A percentile compares a stretch with the other conserved stretches of the same genome.
Conservation (phyloP, 1,140 invertebrate species). For the Tetraneura akinire region DNA sequence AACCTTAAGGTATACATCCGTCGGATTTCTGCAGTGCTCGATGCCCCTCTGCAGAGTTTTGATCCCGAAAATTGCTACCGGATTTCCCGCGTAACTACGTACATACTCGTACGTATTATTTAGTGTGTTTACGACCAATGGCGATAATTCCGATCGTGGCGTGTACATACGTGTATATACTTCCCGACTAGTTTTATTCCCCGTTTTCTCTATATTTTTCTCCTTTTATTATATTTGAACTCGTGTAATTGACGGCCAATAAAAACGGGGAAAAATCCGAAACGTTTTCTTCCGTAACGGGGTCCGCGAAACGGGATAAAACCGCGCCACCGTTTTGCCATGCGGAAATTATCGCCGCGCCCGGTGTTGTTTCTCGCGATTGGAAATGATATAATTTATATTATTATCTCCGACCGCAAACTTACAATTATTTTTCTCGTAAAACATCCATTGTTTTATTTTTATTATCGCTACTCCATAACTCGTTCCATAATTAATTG, state of each 20-base stretch:
- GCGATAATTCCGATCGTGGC: background rate
- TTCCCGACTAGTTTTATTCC: background rate
- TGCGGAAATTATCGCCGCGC: background rate
- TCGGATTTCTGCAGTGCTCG: background rate
- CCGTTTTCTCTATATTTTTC: background rate
- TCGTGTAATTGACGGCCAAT: conserved; percentile 26
- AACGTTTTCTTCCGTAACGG: conserved; percentile 9
- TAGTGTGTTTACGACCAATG: background rate
- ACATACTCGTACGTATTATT: too few species aligned
- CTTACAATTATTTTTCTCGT: too few species aligned
- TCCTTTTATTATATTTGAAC: conserved; percentile 37
- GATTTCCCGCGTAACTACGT: background rate
- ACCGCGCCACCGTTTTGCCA: background rate
- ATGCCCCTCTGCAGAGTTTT: background rate
- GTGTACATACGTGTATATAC: too few species aligned
- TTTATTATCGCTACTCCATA: too few species aligned
- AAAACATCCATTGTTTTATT: too few species aligned
- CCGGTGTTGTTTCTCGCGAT: too few species aligned
- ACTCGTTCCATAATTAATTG: background rate
- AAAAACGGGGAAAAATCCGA: conserved; percentile 19
- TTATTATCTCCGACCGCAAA: too few species aligned
- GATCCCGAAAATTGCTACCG: background rate
- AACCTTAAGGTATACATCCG: too few species aligned
- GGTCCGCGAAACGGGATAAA: background rate
- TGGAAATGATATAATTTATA: too few species aligned